These are phyloP conservation scores for Callocephalon fimbriatum DNA, from an alignment of 2,113 vertebrate genomes.

Conservation along the genomic window DNA sequence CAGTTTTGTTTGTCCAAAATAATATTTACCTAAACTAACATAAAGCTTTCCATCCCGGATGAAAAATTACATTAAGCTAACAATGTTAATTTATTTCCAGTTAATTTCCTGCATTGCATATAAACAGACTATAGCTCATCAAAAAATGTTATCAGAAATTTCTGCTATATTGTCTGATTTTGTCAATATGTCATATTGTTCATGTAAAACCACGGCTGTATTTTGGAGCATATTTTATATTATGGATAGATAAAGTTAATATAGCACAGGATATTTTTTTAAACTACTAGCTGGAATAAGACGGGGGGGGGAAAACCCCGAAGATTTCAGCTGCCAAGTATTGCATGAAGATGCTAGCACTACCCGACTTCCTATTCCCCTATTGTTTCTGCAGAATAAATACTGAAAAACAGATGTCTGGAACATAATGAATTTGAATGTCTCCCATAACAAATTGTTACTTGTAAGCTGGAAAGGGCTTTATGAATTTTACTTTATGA, in stretches of 20 bases:
- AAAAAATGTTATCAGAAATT: background rate
- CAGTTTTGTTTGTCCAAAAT: background rate
- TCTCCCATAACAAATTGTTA: conserved; percentile 54
- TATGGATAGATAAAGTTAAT: background rate
- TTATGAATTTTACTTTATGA: conserved; percentile 68
- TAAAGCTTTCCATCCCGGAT: background rate
- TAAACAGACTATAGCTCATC: background rate
- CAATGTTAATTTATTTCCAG: background rate
- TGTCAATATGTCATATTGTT: background rate
- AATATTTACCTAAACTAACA: background rate
- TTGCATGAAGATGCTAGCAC: background rate
- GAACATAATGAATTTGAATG: conserved; percentile 48
- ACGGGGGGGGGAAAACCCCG: rapidly evolving
- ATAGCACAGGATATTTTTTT: background rate
- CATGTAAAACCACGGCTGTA: background rate
- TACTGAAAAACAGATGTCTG: conserved; percentile 60
- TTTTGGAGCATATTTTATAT: background rate
- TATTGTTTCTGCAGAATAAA: conserved; percentile 58
- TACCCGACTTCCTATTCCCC: background rate
- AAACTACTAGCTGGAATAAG: background rate
- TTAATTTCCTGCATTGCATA: background rate
- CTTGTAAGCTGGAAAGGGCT: conserved; percentile 47
- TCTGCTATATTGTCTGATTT: background rate
- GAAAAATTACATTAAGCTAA: background rate
- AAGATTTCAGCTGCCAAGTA: background rate